Percentiles rank a stretch among this genome's conserved stretches.
Conservation (phyloP, 2,797 vertebrate genomes). For the Characodon lateralis region DNA sequence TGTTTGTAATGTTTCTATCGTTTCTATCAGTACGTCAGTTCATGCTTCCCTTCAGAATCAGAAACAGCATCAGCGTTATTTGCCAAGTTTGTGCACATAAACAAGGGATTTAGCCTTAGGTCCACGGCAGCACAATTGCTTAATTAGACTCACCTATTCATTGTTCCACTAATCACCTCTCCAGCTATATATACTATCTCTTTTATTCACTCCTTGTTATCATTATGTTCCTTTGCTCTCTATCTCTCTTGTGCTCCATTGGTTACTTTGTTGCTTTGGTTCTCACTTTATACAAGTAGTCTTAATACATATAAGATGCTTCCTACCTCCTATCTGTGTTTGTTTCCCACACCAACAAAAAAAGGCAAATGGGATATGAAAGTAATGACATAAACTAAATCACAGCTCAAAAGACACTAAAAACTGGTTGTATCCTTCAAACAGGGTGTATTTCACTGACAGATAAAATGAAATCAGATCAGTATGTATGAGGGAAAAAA, state of each 20-base stretch:
- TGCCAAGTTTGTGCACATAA: no score
- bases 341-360: not conserved
- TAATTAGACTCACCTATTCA: not conserved
- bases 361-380: not conserved
- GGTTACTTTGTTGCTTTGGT: not conserved
- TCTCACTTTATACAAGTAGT: not conserved
- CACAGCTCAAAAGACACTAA: not conserved
- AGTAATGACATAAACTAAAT: not conserved
- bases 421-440: no score
- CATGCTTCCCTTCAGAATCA: not conserved
- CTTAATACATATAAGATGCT: not conserved
- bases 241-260: not conserved
- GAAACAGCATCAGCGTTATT: no score
- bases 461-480: not conserved
- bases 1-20: not conserved
- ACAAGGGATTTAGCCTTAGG: no score
- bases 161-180: not conserved
- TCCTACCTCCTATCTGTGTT: not conserved
- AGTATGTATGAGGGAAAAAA: conserved; percentile 1
- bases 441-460: conserved; percentile 17
- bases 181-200: not conserved
- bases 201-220: not conserved
- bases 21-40: not conserved
- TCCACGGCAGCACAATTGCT: not conserved
- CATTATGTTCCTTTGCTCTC: not conserved